Base-by-base conservation (phyloP, 2,888 invertebrate species). In the Catocala sponsa region DNA sequence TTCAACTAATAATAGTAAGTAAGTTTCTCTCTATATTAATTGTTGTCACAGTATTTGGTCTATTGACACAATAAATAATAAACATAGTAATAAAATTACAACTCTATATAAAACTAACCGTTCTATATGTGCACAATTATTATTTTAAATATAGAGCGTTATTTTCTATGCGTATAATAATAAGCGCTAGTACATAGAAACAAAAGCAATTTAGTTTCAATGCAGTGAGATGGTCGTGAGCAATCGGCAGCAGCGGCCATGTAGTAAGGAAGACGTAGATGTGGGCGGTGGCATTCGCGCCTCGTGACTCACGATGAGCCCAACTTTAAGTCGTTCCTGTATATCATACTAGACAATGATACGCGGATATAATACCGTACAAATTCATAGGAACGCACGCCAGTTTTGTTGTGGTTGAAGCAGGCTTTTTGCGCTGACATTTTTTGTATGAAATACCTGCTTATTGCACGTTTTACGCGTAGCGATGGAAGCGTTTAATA, bases 201-300 rank as follows among this genome's bases (percentile, higher is more conserved):
- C 47, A 41, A 32, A 52, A 58, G 15, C 58, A 58, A 52, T 52
- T 55, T 44, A 59, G 41, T 51, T 38, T 15, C 6, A 59, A 43
- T 59, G 54, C 59, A 41, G 49, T 55, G 44, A 48, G 48, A 44
- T 50, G 48, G 12, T n/a, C 49, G 44, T 60, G 43, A 59, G 59
- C 46, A 55, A 51, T 60, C 52, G 54, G 56, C 35, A 50, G 49
- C 56, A 60, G 49, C 57, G 56, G 46, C 51, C 48, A 41, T 47
- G 54, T 75, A 81, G 72, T 72, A 74, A 76, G 79, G 81, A 82
- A 79, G 79, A 65, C 67, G 76, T 12, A 51, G 55, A 51, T 63
- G 84, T 84, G 82, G 84, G 84, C 79, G 83, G 70, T 69, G 68
- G 75, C 77, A 72, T 77, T 79, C 81, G 70, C 58, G 44, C 64